These are phyloP conservation scores for Macrostomum lignano DNA, from an alignment of 1,140 invertebrate species.

Conservation along the genomic window DNA sequence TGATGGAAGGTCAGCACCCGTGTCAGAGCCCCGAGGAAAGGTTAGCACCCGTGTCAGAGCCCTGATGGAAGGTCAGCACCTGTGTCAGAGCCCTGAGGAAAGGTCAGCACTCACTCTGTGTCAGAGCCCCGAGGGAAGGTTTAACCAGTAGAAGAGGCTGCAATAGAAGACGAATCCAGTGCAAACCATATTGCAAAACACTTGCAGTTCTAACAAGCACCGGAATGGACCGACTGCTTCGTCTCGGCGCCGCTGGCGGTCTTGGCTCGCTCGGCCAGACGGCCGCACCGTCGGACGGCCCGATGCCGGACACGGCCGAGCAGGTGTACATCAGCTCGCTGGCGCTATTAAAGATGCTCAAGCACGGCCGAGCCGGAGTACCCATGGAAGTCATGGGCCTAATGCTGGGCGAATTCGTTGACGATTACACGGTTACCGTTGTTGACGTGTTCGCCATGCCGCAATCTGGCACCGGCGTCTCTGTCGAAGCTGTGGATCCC, in stretches of 20 bases:
- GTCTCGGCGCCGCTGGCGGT: conserved; percentile 1
- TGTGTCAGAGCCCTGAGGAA: no score
- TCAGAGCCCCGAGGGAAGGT: no score
- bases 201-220: no score
- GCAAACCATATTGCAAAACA: no score
- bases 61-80: no score
- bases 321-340: conserved; percentile 88
- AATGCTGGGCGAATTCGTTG: conserved; percentile 98
- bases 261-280: background rate
- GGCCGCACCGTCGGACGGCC: conserved; percentile 1
- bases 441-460: conserved; percentile 99
- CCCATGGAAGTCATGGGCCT: conserved; percentile 99
- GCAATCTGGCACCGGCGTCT: conserved; percentile 88
- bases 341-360: conserved; percentile 85
- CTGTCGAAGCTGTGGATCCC: conserved; percentile 95
- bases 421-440: conserved; percentile 93
- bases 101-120: no score
- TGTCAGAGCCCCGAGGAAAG: no score
- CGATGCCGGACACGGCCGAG: conserved; percentile 55
- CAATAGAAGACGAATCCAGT: no score
- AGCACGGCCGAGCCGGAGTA: conserved; percentile 90
- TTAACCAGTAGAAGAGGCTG: no score
- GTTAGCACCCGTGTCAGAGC: no score
- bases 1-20: no score
- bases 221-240: conserved; percentile 4